Evolutionary conservation across 2,888 invertebrate genomes (phyloP).

Genomic region (Lymantria monacha): DNA sequence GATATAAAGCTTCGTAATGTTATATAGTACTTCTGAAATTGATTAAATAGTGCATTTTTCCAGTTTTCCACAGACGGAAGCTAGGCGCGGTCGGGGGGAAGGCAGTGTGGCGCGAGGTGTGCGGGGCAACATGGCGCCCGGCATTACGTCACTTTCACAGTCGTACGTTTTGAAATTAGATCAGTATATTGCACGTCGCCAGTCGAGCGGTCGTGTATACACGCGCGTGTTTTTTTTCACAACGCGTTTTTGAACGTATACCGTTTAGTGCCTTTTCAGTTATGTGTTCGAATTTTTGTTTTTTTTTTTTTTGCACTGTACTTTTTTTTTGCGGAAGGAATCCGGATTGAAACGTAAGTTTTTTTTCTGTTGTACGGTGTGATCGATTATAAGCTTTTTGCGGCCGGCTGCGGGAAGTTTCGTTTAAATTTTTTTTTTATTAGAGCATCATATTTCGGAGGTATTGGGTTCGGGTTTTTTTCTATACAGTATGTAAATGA

Average conservation of each 20-base stretch:
- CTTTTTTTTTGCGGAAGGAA: constrained; percentile 42
- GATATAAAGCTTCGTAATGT: constrained; percentile 43
- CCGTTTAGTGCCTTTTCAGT: constrained; percentile 43
- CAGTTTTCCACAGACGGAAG: constrained; percentile 45
- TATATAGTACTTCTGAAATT: constrained; percentile 65
- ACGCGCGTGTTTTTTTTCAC: constrained; percentile 28
- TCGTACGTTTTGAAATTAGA: constrained; percentile 74
- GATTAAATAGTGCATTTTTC: constrained; percentile 74
- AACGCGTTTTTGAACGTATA: constrained; percentile 42
- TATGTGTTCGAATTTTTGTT: constrained; percentile 51
- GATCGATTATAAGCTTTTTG: constrained; percentile 58
- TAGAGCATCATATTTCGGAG: constrained; percentile 39
- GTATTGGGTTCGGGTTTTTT: constrained; percentile 30
- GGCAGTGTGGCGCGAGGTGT: constrained; percentile 45
- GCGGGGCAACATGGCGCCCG: constrained; percentile 67
- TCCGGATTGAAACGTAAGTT: constrained; percentile 54
- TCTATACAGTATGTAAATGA: constrained; percentile 25
- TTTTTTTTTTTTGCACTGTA: constrained; percentile 33
- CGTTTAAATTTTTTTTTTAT: constrained; percentile 38
- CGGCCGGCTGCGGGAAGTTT: constrained; percentile 42
- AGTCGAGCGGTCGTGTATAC: constrained; percentile 40
- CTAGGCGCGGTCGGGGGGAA: constrained; percentile 54
- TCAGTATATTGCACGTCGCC: constrained; percentile 67
- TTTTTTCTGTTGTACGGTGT: constrained; percentile 31
- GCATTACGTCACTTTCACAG: constrained; percentile 77